These are phyloP conservation scores for Dendrocincla tyrannina DNA, from an alignment of 2,797 vertebrate species.

Conservation along the genomic window DNA sequence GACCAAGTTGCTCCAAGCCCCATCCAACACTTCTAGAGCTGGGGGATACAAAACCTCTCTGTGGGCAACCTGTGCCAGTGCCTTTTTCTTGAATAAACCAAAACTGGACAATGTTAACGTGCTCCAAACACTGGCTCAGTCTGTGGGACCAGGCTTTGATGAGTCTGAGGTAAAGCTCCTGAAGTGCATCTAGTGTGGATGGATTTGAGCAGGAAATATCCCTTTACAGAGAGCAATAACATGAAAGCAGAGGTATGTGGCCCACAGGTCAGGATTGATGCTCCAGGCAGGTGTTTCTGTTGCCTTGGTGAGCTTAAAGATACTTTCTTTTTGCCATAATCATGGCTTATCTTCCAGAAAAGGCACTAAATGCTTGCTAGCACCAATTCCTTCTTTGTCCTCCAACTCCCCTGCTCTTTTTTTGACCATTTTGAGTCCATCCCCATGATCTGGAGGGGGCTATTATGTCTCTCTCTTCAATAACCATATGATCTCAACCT, in stretches of 20 bases:
- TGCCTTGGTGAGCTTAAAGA: background rate
- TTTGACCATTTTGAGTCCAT: background rate
- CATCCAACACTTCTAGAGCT: background rate
- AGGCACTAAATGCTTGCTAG: background rate
- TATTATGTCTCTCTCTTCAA: background rate
- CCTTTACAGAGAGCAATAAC: background rate
- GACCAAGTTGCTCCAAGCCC: background rate
- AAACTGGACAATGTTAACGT: background rate
- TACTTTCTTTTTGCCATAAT: background rate
- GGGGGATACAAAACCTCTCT: background rate
- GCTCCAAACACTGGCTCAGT: background rate
- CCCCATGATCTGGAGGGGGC: background rate
- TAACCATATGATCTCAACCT: background rate
- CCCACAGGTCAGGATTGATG: accelerated
- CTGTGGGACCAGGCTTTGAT: accelerated
- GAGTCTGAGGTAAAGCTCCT: background rate
- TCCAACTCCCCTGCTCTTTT: background rate
- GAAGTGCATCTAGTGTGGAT: background rate
- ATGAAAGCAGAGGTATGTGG: background rate
- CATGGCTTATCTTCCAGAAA: background rate
- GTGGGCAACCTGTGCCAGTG: background rate
- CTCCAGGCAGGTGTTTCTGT: background rate
- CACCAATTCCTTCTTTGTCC: background rate
- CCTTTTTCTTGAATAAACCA: background rate
- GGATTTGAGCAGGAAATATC: background rate